These are phyloP conservation scores for Cuculus canorus DNA, from an alignment of 2,797 vertebrate genomes.

Conservation along the genomic window DNA sequence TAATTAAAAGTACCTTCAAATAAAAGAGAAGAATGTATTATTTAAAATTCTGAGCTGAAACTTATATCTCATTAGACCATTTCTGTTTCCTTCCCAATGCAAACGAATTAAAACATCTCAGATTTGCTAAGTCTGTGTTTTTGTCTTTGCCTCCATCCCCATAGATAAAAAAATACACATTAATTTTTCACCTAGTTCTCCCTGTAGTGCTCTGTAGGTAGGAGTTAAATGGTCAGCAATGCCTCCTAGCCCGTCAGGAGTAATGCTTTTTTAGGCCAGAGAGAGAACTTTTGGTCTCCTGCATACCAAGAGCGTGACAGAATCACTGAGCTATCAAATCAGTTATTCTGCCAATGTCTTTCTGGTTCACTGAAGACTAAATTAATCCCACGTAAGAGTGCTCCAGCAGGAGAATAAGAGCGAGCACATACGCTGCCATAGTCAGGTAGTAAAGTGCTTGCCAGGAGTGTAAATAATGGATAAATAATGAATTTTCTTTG, in stretches of 20 bases:
- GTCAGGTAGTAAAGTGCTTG: background rate
- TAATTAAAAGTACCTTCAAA: background rate
- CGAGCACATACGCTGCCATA: background rate
- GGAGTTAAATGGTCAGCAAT: background rate
- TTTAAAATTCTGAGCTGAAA: background rate
- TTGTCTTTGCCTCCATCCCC: background rate
- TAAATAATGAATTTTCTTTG: slow-evolving; percentile 4
- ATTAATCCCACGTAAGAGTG: background rate
- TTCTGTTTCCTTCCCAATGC: background rate
- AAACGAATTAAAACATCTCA: background rate
- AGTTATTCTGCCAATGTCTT: slow-evolving; percentile 58
- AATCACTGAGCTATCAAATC: slow-evolving; percentile 48
- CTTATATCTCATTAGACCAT: background rate
- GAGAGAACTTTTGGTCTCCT: slow-evolving; percentile 8
- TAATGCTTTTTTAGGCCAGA: slow-evolving; percentile 1
- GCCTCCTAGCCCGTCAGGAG: background rate
- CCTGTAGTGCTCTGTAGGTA: background rate
- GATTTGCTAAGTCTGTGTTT: background rate
- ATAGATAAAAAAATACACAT: background rate
- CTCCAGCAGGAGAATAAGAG: background rate
- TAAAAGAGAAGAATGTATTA: background rate
- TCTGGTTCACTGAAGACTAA: slow-evolving; percentile 41
- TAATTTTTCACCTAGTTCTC: slow-evolving; percentile 4
- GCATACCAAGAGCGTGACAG: slow-evolving; percentile 11
- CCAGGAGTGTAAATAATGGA: background rate